Base-by-base conservation (phyloP, 2,113 vertebrate species). In the Ivindomyrus marchei region DNA sequence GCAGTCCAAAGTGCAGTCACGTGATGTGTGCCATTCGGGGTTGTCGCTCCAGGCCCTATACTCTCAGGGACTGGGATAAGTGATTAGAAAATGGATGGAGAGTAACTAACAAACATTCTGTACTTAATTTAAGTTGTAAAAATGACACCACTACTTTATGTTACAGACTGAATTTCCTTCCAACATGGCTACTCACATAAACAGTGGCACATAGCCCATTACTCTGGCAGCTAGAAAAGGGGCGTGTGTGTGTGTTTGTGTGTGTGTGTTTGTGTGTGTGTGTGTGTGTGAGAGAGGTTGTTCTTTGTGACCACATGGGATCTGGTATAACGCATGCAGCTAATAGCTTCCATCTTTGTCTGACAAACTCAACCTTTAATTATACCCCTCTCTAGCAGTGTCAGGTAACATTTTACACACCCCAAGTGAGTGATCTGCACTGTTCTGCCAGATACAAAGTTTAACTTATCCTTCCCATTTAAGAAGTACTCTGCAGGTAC, bases 401-500 rank as follows among this genome's bases (percentile, higher is more conserved):
- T 90, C 90, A 85, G 90, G 87, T 85, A 46, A 53, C 90, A 58
- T 62, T 85, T 47, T 42, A 80, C 88, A 89, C 53, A 19, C 77
- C 88, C 70, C 80, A 91, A 90, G 93, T 70, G 17, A 58, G 92
- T 85, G 36, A 92, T 88, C 91, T 86, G 52, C 86, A 7, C 88
- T 53, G 90, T 88, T 85, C 89, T 91, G 56, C 90, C 90, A 83
- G 88, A 85, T 4, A 85, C 89, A 89, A 87, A 92, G 90, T 93
- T 19, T 90, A 93, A 92, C 93, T 89, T 92, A 47, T 93, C 87
- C 85, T 83, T 90, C 94, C 83, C 91, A 15, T 90, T 92, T 94
- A 94, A 94, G 93, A 93, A 92, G 86, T 90, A 84, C 58, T 93
- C 66, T 91, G 93, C 93, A 89, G 90, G 85, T 90, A 92, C 88